Evolutionary conservation across 2,888 invertebrate genomes (phyloP), one percentile per base, ranked within the genome.

Genomic region (Parthenolecanium corni): DNA sequence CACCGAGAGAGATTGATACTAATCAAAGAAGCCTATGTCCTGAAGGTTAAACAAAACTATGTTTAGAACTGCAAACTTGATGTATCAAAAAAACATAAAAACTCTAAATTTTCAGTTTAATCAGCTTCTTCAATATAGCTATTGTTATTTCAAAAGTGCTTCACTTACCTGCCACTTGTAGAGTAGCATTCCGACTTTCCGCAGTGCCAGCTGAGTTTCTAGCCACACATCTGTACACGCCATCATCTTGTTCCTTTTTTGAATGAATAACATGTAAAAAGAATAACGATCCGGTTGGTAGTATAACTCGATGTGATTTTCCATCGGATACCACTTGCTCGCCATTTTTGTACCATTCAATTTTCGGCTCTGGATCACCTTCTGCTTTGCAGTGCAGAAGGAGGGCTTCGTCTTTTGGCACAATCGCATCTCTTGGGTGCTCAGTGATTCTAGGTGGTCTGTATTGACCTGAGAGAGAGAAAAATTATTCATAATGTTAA

Each of bases 351-450:
- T 85, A 95, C 96, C 96, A 97, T 71, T 88, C 88, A 73, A 96
- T 91, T 66, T 82, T 80, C 9, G 95, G 94, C 70, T 88, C 86
- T 2, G 91, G 91, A 70, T 89, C 86, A 66, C 96, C 96, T 75
- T 94, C 94, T 14, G 95, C 96, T 71, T 93, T 94, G 76, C 97
- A 97, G 74, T 95, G 91, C 68, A 97, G 80, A 64, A 96, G 97
- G 65, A 94, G 95, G 44, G 97, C 96, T 73, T 96, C 95, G 74
- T 94, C 93, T 75, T 91, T 89, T 65, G 92, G 91, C 44, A 96
- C 95, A 70, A 92, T 87, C 69, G 92, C 88, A 78, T 97, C 95
- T 68, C 92, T 86, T 64, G 97, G 97, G 76, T 97, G 96, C 75
- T 97, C 96, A 68, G 90, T 90, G 76, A 97, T 97, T 68, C 91